Evolutionary conservation across 2,888 invertebrate genomes (phyloP), one percentile per base, ranked within the genome.

Genomic region (Anaspis maculata): DNA sequence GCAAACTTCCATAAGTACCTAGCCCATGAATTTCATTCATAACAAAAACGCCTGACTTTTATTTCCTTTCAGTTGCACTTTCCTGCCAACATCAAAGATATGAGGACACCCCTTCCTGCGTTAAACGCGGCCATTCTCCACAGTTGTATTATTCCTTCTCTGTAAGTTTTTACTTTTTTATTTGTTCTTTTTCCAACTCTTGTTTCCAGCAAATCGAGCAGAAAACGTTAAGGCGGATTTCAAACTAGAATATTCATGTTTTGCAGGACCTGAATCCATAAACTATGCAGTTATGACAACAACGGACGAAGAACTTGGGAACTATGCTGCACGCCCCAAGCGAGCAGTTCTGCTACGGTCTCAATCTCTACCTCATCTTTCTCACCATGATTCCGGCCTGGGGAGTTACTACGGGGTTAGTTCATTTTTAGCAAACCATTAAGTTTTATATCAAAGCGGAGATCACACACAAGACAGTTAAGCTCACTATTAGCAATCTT

Each of bases 281-380:
- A n/a, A n/a, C n/a, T n/a, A n/a, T n/a, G 44, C 32, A 36, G 43
- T 36, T 37, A 60, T 58, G 60, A 58, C 61, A 51, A 56, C 56
- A 48, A 58, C 58, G 48, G 61, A 61, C 50, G 64, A 64, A 44
- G 64, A 64, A 41, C 56, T 60, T 45, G 61, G 62, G 29, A 57
- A 56, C 48, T 57, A 58, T 44, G 57, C 52, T 42, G 56, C 59
- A 26, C 49, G 52, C 32, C 50, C 59, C 28, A 51, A 47, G 44
- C n/a, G n/a, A n/a, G 52, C 72, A 60, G 25, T 30, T 24, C 73
- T 79, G 47, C 73, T 76, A 62, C 73, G 79, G 56, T 79, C 79
- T 57, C 69, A 76, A 52, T 79, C 79, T 32, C 65, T 79, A 50
- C 81, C 82, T 41, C 77, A 80, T 49, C 69, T 79, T 35, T 74